phyloP scores from a whole-genome alignment of 2,888 invertebrate species.

The Meiosimyza platycephala region DNA sequence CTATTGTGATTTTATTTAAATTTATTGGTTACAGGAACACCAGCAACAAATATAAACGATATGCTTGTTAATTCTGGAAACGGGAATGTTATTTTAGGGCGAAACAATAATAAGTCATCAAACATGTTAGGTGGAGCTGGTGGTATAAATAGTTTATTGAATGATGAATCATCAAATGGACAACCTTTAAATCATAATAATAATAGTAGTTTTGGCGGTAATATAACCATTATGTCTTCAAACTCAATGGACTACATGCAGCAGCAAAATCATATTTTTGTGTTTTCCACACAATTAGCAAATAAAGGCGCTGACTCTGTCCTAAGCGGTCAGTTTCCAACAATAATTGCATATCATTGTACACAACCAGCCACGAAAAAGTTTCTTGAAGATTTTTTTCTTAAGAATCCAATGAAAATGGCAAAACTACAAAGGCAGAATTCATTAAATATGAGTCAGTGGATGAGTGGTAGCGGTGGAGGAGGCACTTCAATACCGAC shows the following conservation, averaged over 20 bases:
- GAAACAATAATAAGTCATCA: constrained; percentile 17
- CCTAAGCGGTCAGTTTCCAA: constrained; percentile 87
- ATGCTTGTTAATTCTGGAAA: not conserved
- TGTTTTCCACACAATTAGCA: constrained; percentile 93
- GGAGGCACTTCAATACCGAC: constrained; percentile 32
- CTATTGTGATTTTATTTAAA: not conserved
- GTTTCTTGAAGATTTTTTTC: constrained; percentile 79
- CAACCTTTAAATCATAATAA: constrained; percentile 26
- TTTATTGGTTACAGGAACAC: constrained; percentile 9
- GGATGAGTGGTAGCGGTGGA: constrained; percentile 34
- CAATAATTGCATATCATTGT: constrained; percentile 95
- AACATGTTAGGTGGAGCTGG: constrained; percentile 19
- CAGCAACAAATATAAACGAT: constrained; percentile 28
- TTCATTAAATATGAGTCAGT: constrained; percentile 50
- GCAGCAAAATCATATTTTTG: constrained; percentile 98
- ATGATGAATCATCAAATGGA: constrained; percentile 28
- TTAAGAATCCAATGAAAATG: constrained; percentile 92
- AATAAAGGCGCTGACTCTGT: constrained; percentile 96
- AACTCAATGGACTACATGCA: constrained; percentile 76
- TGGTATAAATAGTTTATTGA: constrained; percentile 28
- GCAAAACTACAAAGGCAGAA: constrained; percentile 88
- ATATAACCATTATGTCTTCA: constrained; percentile 24
- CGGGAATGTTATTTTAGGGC: not conserved
- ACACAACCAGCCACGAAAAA: constrained; percentile 95
- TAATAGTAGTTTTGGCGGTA: constrained; percentile 26